Evolutionary conservation across 2,113 vertebrate genomes (phyloP), one percentile per base, ranked within the genome.

Genomic region (Aldabrachelys gigantea): DNA sequence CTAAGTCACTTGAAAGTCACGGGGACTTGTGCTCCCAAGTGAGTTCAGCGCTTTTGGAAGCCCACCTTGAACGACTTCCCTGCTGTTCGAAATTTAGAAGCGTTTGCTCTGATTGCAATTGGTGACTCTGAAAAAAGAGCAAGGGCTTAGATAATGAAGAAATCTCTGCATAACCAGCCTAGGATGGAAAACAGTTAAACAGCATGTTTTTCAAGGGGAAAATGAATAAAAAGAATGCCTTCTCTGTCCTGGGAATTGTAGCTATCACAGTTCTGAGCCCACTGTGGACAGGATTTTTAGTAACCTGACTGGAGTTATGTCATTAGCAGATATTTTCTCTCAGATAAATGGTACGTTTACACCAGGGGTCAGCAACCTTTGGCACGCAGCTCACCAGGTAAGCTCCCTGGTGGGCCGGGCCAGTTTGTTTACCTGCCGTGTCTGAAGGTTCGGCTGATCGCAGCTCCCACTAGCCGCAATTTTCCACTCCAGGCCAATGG

Each of bases 251-350:
- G 59, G 11, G 53, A 80, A 22, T 62, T 49, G 86, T 9, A 16
- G 25, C 13, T 59, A 38, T 29, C 62, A 19, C 25, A 80, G 27
- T 21, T 75, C 47, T 50, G 53, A 81, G 72, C 19, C 89, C 29
- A 41, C 0, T 0, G n/a, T 47, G 29, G 1, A 0, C 53, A 76
- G 47, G 6, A 17, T 2, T 75, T n/a, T 80, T 13, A 59, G 3
- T 84, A 80, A 35, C 8, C 8, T 27, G 72, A 47, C 19, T 52
- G 56, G 82, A 79, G n/a, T 3, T 87, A 47, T 83, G 24, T 31
- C 59, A 31, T n/a, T 41, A 87, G 47, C 47, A 87, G 72, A 84
- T 89, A 80, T 53, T 91, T 80, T 54, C n/a, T 38, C n/a, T 38
- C 25, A 52, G 35, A 69, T 44, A 2, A 82, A 75, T 35, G 57